Percentiles rank a stretch among this genome's conserved stretches.
These are phyloP conservation scores for Drosophila hydei DNA, from an alignment of 1,140 invertebrate genomes.

Conservation along the genomic window DNA sequence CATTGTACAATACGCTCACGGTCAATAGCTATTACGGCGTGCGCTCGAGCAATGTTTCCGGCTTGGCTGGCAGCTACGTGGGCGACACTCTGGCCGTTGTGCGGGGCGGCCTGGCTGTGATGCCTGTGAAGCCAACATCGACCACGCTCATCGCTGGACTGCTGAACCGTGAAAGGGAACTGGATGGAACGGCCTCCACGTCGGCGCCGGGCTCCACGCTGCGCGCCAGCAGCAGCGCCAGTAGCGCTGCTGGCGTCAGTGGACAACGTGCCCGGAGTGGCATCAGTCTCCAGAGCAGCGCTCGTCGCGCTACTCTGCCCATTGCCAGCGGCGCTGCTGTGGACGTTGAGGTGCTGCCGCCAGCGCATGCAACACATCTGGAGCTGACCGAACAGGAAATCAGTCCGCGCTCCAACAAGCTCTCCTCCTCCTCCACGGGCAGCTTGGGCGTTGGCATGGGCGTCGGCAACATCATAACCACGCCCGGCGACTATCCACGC, in stretches of 20 bases:
- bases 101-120: conserved; percentile 70
- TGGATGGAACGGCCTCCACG: conserved; percentile 35
- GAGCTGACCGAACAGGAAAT: conserved; percentile 49
- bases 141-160: conserved; percentile 78
- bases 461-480: conserved; percentile 75
- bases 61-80: conserved; percentile 67
- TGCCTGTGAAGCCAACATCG: conserved; percentile 77
- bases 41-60: conserved; percentile 50
- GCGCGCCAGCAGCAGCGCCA: conserved; percentile 38
- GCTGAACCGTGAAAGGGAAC: conserved; percentile 76
- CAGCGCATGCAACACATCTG: conserved; percentile 34
- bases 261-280: conserved; percentile 37
- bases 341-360: conserved; percentile 4
- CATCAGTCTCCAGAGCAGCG: conserved; percentile 42
- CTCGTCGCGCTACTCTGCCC: conserved; percentile 72
- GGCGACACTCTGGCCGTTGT: conserved; percentile 76
- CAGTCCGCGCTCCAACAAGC: conserved; percentile 67
- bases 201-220: conserved; percentile 32
- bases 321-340: conserved; percentile 57
- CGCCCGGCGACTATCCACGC: conserved; percentile 75
- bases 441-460: conserved; percentile 67
- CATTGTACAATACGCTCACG: conserved; percentile 77
- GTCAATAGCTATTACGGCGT: conserved; percentile 69
- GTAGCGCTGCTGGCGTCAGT: conserved; percentile 35
- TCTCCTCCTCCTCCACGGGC: conserved; percentile 74